phyloP scores from a whole-genome alignment of 1,140 invertebrate genomes.

The Rhagoletis pomonella region DNA sequence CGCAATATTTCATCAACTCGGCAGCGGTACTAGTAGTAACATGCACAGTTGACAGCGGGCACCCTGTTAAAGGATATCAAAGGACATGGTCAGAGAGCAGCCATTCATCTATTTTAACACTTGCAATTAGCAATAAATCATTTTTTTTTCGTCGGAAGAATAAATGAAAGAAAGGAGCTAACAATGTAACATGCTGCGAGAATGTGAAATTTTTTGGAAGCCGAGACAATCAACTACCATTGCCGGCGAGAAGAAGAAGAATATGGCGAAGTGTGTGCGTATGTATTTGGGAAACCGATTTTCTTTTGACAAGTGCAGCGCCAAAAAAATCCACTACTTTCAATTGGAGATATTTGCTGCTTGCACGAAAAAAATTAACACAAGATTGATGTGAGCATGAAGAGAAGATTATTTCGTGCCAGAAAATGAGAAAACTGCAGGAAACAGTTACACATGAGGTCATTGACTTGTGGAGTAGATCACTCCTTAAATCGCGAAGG shows the following conservation, averaged over 20 bases:
- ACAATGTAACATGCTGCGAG: constrained; percentile 37
- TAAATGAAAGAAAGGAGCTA: background rate
- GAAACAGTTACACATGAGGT: too few relatives aligned
- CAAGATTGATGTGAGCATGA: background rate
- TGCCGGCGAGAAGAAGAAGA: background rate
- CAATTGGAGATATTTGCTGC: constrained; percentile 11
- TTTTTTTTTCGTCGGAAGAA: background rate
- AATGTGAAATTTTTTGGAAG: constrained; percentile 19
- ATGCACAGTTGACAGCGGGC: background rate
- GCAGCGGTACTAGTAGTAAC: background rate
- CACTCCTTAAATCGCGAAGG: too few relatives aligned
- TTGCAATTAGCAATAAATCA: constrained; percentile 49
- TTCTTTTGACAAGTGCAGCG: background rate
- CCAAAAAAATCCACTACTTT: background rate
- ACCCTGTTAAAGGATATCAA: background rate
- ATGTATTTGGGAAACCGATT: background rate
- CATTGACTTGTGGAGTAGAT: too few relatives aligned
- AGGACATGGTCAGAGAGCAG: background rate
- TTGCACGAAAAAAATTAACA: background rate
- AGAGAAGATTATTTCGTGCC: background rate
- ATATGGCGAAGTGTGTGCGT: too few relatives aligned
- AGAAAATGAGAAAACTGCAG: too few relatives aligned
- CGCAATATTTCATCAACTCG: constrained; percentile 10
- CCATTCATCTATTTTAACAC: constrained; percentile 44
- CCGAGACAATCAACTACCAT: constrained; percentile 32